Base-by-base conservation (phyloP, 2,888 invertebrate genomes). In the Toxonevra muliebris region DNA sequence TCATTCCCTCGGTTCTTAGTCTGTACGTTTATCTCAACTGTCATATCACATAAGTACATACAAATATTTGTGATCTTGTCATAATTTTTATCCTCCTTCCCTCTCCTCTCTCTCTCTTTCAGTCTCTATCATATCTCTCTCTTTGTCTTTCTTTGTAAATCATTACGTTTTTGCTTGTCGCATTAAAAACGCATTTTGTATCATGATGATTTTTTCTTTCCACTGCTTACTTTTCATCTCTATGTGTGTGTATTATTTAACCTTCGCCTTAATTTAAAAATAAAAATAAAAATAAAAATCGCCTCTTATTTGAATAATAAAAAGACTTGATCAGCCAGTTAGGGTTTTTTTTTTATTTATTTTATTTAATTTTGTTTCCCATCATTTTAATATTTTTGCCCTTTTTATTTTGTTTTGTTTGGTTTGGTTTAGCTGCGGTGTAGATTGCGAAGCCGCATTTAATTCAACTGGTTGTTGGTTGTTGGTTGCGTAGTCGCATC, bases 231-330 rank as follows among this genome's bases (percentile, higher is more conserved):
- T 15, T 48, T 57, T 40, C 20, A 57, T 40, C n/a, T 54, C 15
- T 41, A 17, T 45, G 7, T 55, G 45, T 57, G 43, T 57, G 7
- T n/a, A 50, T 42, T 50, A 48, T 61, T 68, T 60, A 69, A 69
- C 65, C 69, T 69, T 69, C 69, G 66, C 60, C 62, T 69, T 53
- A 66, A 62, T 66, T 63, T 59, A 63, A 66, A 59, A 69, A 12
- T 40, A 57, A 66, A 59, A 69, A 12, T 40, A 57, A 30, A 30
- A 30, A 30, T 30, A 30, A 69, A 65, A 53, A 52, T 65, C 53
- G 62, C 45, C 59, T 57, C 48, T 17, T 17, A 65, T 58, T 48
- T 58, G 50, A 61, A 61, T 50, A 30, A 30, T 30, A 52, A 61
- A 53, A 61, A 61, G 53, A 61, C 52, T 45, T 65, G 41, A 42